These are phyloP conservation scores for Crax fasciolata DNA, from an alignment of 2,797 vertebrate species.

Conservation along the genomic window DNA sequence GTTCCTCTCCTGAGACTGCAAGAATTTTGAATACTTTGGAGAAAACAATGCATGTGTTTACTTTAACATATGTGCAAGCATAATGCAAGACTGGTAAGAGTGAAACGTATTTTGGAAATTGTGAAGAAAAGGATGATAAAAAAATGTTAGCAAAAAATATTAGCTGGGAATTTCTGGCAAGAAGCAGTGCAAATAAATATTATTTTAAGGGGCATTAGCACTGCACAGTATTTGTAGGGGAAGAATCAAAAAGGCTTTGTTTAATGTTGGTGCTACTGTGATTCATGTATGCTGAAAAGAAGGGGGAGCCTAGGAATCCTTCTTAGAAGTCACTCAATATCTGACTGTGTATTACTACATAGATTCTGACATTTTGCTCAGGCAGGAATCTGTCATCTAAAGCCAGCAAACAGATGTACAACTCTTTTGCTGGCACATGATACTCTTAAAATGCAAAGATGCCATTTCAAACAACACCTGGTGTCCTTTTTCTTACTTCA, in stretches of 20 bases:
- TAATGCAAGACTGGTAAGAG: neutral
- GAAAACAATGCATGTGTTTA: neutral
- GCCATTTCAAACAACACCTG: neutral
- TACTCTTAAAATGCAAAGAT: neutral
- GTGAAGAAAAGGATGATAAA: neutral
- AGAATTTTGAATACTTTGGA: neutral
- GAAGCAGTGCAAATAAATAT: neutral
- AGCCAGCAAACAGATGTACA: neutral
- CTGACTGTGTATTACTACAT: neutral
- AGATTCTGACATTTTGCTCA: neutral
- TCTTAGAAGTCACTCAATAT: neutral
- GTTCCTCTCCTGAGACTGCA: neutral
- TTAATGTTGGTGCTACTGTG: neutral
- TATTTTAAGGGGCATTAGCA: neutral
- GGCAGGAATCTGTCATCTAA: neutral
- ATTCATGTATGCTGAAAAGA: neutral
- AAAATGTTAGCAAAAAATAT: accelerated
- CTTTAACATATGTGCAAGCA: neutral
- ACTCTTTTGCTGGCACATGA: neutral
- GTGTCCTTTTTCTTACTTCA: neutral
- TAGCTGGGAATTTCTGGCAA: neutral
- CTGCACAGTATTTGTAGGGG: neutral
- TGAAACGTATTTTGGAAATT: neutral
- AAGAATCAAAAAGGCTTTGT: neutral
- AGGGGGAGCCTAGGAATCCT: neutral